phyloP scores from a whole-genome alignment of 2,797 vertebrate genomes.

The Gastrophryne carolinensis region DNA sequence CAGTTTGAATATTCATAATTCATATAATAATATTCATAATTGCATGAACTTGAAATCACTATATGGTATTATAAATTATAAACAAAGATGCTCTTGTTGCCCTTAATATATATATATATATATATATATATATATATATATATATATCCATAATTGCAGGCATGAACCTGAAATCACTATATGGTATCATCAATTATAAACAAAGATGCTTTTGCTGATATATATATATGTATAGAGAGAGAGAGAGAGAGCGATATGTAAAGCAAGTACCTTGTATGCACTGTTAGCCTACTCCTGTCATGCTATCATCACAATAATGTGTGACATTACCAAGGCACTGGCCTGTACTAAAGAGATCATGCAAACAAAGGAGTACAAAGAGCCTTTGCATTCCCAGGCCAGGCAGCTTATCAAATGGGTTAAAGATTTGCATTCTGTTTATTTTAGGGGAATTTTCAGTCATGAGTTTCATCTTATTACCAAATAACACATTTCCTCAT shows the following conservation, averaged over 20 bases:
- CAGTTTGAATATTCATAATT: background rate
- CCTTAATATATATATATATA: no score
- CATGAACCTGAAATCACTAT: slow-evolving; percentile 12
- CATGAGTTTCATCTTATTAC: slow-evolving; percentile 35
- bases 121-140: no score
- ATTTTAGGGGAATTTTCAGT: slow-evolving; percentile 45
- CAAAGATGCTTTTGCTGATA: background rate
- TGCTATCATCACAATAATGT: slow-evolving; percentile 29
- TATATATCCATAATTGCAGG: slow-evolving; percentile 27
- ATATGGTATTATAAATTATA: background rate
- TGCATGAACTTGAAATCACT: slow-evolving; percentile 6
- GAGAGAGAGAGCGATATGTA: background rate
- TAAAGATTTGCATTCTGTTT: slow-evolving; percentile 51
- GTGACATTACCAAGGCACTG: slow-evolving; percentile 42
- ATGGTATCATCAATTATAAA: background rate
- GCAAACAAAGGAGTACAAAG: slow-evolving; percentile 50
- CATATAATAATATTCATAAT: no score
- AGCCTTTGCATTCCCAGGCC: slow-evolving; percentile 40
- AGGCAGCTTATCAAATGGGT: slow-evolving; percentile 38
- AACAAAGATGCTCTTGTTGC: background rate
- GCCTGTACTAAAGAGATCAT: slow-evolving; percentile 24
- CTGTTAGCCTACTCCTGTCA: slow-evolving; percentile 9
- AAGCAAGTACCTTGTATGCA: slow-evolving; percentile 9
- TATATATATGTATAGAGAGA: no score
- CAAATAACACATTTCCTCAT: slow-evolving; percentile 46